phyloP scores from a whole-genome alignment of 2,797 vertebrate genomes.

The Sitta carolinensis region DNA sequence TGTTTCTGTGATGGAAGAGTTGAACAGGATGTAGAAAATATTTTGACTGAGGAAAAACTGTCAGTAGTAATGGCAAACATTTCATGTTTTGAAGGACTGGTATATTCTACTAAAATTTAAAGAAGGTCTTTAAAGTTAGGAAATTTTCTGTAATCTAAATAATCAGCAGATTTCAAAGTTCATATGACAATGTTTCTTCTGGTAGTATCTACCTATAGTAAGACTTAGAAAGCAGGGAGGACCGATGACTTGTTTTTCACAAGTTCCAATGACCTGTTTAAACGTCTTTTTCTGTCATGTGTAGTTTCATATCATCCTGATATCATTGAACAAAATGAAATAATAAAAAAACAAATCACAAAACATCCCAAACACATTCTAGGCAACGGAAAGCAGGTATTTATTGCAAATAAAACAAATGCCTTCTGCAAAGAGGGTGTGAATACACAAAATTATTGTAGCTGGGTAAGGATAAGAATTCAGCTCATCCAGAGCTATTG shows the following conservation, averaged over 20 bases:
- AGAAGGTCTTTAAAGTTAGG: background rate
- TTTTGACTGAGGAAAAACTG: background rate
- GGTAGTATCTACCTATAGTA: background rate
- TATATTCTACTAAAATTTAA: background rate
- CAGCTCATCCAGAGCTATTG: background rate
- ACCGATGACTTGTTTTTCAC: background rate
- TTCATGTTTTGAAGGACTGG: background rate
- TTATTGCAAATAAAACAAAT: background rate
- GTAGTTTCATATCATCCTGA: background rate
- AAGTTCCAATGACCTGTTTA: background rate
- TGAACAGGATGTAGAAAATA: background rate
- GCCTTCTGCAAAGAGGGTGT: background rate
- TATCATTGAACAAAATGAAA: background rate
- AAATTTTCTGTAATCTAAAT: background rate
- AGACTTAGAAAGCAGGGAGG: background rate
- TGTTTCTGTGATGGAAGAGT: background rate
- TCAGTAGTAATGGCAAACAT: background rate
- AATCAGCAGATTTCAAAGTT: background rate
- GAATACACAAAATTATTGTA: background rate
- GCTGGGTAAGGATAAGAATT: background rate
- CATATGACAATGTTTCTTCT: background rate
- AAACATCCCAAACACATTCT: background rate
- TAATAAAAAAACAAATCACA: too few relatives aligned
- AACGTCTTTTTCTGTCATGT: background rate
- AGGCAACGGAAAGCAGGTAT: background rate